These are phyloP conservation scores for Epinotia nisella DNA, from an alignment of 2,888 invertebrate genomes.

Conservation along the genomic window DNA sequence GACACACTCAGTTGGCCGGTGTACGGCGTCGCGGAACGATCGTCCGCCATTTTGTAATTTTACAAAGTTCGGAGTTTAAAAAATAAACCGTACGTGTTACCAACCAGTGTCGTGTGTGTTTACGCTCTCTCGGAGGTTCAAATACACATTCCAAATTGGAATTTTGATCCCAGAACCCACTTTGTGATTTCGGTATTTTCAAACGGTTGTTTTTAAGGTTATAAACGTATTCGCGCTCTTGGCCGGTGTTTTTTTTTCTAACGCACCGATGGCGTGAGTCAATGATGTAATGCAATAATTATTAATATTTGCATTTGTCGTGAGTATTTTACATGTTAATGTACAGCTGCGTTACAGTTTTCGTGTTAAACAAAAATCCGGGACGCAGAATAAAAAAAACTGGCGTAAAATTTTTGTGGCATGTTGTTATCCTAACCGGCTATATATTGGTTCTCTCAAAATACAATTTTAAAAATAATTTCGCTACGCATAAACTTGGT, in stretches of 20 bases:
- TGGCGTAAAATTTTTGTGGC: not conserved
- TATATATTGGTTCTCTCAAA: too few species aligned
- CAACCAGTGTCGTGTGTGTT: slow-evolving; percentile 62
- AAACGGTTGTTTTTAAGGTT: slow-evolving; percentile 64
- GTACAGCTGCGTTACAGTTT: not conserved
- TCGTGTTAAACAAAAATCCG: not conserved
- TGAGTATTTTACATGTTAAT: slow-evolving; percentile 49
- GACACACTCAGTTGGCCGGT: slow-evolving; percentile 73
- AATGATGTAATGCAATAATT: slow-evolving; percentile 78
- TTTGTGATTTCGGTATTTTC: slow-evolving; percentile 66
- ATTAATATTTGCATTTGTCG: slow-evolving; percentile 62
- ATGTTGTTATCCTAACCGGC: slow-evolving; percentile 5
- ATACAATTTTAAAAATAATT: not conserved
- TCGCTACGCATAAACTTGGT: slow-evolving; percentile 3
- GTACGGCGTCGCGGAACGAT: slow-evolving; percentile 78
- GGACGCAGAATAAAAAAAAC: not conserved
- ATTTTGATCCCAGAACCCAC: slow-evolving; percentile 15
- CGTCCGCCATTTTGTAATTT: slow-evolving; percentile 72
- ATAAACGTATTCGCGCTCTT: slow-evolving; percentile 58
- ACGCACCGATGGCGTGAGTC: slow-evolving; percentile 56
- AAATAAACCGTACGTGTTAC: slow-evolving; percentile 77
- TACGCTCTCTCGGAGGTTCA: slow-evolving; percentile 58
- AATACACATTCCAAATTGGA: slow-evolving; percentile 46
- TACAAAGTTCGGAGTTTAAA: slow-evolving; percentile 64
- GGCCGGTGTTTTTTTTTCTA: slow-evolving; percentile 56